Evolutionary conservation across 2,113 vertebrate genomes (phyloP), one percentile per base, ranked within the genome.

Genomic region (Sterna hirundo): DNA sequence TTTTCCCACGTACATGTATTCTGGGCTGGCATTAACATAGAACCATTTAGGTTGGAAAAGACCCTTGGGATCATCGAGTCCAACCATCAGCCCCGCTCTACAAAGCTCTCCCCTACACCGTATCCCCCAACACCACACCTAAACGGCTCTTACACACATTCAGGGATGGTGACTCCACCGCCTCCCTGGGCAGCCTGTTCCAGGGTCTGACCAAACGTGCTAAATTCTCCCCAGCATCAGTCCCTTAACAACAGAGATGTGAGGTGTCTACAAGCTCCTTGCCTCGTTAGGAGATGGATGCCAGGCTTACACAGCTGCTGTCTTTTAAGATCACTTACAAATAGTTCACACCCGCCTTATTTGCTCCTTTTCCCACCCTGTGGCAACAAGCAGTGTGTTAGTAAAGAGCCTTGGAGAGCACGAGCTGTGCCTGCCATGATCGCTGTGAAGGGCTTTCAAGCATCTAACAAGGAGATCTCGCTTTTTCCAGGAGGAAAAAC

Each of bases 351-450:
- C 15, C 11, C 30, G 17, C 49, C 23, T 27, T 15, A 2, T 12
- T 38, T 47, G 4, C 8, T 30, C 32, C 22, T 16, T 44, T 15
- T n/a, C 81, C 36, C 34, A 27, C 30, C 42, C 13, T 14, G 9
- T 13, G 58, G 57, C 62, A 62, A 16, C 7, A 8, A 22, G 46
- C 69, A 55, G 70, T 0, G 1, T 3, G 3, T 46, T 13, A 23
- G n/a, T 36, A 18, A 44, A 64, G 11, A 42, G 21, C 23, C 27
- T 51, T 0, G 1, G 12, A 32, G 72, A 26, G 3, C 15, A 1
- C 1, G 22, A 51, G 8, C 29, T 9, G 21, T 8, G 10, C 44
- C 51, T 22, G 19, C 46, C 6, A 2, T 1, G 4, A 32, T 72
- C 34, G 7, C 58, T 38, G 1, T 0, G 1, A 61, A 52, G 77